Percentiles rank a stretch among this genome's conserved stretches.
phyloP scores from a whole-genome alignment of 2,113 vertebrate genomes.

The Rallus limicola region DNA sequence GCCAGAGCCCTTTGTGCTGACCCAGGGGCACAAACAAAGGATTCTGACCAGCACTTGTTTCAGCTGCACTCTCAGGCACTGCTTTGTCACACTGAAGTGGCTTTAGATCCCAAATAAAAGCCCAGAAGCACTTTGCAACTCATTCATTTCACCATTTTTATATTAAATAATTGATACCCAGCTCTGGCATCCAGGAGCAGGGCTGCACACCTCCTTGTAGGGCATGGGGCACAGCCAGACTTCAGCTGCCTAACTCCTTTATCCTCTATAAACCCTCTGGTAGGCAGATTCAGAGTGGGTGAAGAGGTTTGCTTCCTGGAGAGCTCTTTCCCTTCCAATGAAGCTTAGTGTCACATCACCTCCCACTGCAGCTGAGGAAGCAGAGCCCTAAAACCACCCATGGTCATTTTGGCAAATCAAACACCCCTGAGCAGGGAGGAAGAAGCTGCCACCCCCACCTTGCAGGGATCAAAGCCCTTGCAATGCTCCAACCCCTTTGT shows the following conservation, averaged over 20 bases:
- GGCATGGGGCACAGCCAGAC: not conserved
- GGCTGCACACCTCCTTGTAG: not conserved
- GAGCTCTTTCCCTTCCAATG: not conserved
- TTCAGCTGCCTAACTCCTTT: not conserved
- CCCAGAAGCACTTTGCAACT: not conserved
- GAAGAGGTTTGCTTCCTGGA: not conserved
- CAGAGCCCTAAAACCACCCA: not conserved
- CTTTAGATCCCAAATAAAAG: not conserved
- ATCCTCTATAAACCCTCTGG: not conserved
- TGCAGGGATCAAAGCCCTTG: not conserved
- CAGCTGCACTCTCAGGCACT: fast-evolving
- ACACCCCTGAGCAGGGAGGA: fast-evolving
- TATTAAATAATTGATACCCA: not conserved
- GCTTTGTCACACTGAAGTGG: fast-evolving
- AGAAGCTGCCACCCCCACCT: not conserved
- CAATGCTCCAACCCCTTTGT: not conserved
- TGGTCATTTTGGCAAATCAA: not conserved
- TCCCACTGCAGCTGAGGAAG: not conserved
- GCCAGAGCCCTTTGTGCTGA: not conserved
- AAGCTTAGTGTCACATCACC: not conserved
- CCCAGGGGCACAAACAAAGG: not conserved
- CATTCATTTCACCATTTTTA: not conserved
- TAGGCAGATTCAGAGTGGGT: not conserved
- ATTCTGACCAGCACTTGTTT: fast-evolving
- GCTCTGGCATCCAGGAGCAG: fast-evolving